Evolutionary conservation across 2,888 invertebrate species (phyloP).

Genomic region (Erannis defoliaria): DNA sequence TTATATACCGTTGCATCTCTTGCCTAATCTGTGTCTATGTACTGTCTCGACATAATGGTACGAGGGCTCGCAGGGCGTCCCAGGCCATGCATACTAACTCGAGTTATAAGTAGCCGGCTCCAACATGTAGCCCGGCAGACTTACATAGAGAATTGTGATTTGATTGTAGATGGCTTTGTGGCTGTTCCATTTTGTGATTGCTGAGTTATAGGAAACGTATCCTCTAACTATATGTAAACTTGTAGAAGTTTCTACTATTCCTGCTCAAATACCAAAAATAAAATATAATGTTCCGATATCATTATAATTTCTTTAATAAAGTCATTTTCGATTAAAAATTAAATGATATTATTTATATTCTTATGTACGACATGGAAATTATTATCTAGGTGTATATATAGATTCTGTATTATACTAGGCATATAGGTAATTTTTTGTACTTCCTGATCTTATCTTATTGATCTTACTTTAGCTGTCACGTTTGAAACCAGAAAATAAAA

Average conservation of each 20-base stretch:
- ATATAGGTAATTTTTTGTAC: too few relatives aligned
- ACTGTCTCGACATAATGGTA: constrained; percentile 58
- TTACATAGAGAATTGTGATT: constrained; percentile 36
- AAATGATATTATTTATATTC: too few relatives aligned
- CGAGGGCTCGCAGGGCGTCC: constrained; percentile 70
- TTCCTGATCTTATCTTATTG: too few relatives aligned
- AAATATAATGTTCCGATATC: too few relatives aligned
- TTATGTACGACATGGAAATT: too few relatives aligned
- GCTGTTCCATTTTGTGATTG: constrained; percentile 1
- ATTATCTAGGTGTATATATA: too few relatives aligned
- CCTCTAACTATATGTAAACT: background rate
- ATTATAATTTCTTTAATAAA: too few relatives aligned
- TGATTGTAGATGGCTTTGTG: constrained; percentile 12
- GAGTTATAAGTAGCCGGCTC: constrained; percentile 80
- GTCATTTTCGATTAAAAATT: too few relatives aligned
- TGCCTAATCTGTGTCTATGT: constrained; percentile 21
- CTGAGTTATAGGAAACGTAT: background rate
- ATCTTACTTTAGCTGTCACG: too few relatives aligned
- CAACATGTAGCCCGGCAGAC: constrained; percentile 60
- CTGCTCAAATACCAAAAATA: too few relatives aligned
- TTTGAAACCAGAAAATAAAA: too few relatives aligned
- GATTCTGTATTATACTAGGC: too few relatives aligned
- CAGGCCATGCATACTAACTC: constrained; percentile 86
- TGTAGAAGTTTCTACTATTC: background rate
- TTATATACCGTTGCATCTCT: constrained; percentile 25